Percentiles rank a stretch among this genome's conserved stretches.
Conservation (phyloP, 2,113 vertebrate species). For the Rhineura floridana region DNA sequence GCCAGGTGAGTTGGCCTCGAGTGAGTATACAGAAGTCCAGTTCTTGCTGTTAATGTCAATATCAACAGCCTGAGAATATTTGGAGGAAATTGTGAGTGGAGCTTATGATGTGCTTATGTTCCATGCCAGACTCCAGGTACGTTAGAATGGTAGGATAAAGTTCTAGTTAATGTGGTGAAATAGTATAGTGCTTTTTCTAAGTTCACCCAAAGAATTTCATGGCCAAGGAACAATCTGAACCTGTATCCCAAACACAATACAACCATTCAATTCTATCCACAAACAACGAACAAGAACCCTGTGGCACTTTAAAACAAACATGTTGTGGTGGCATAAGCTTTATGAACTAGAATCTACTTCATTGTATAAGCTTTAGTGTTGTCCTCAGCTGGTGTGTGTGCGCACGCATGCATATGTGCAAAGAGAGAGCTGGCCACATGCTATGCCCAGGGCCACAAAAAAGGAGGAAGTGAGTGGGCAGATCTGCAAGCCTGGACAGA, state of each 20-base stretch:
- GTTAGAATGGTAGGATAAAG: background rate
- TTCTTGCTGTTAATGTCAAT: background rate
- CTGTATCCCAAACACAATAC: background rate
- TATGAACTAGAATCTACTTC: background rate
- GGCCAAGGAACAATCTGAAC: background rate
- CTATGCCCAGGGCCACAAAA: background rate
- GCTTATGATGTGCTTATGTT: background rate
- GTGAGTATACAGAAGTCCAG: background rate
- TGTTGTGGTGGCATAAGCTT: background rate
- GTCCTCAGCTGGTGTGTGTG: too few relatives aligned
- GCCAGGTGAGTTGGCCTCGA: background rate
- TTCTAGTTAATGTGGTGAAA: background rate
- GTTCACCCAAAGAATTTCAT: background rate
- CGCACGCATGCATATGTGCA: too few relatives aligned
- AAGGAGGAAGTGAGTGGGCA: too few relatives aligned
- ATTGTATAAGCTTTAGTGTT: background rate
- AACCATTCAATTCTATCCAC: background rate
- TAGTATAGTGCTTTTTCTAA: background rate
- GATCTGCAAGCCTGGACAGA: background rate
- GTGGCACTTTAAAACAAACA: background rate
- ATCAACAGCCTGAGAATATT: background rate
- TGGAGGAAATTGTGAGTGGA: background rate
- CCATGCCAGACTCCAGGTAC: background rate
- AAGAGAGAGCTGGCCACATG: background rate
- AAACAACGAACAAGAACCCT: background rate